Base-by-base conservation (phyloP, 2,888 invertebrate genomes). In the Rhingia rostrata region DNA sequence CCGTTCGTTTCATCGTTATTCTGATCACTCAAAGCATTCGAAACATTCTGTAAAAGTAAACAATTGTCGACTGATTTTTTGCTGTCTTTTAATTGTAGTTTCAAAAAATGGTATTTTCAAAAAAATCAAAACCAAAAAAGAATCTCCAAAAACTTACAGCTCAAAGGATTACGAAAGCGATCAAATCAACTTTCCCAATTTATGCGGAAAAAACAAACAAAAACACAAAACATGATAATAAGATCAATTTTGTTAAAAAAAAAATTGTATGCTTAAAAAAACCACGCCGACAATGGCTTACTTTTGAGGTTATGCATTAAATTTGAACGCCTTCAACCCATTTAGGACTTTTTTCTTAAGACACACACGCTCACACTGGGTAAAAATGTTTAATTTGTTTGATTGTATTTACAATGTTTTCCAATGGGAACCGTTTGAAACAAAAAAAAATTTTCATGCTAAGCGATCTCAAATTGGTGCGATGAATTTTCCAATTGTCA, bases 31-130 rank as follows among this genome's bases (percentile, higher is more conserved):
- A 90, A 86, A 89, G 88, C 88, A 88, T 89, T 88, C 88, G 89
- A 88, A 89, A 89, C 89, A 88, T 90, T 91, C 91, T 91, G 91
- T 88, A 91, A 91, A 91, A 91, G 91, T 90, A 91, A 91, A 91
- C 90, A 91, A 91, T 91, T 91, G 91, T 90, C 91, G 91, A 91
- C 91, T 91, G 90, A 91, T 91, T 90, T 89, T 88, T 89, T 88
- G 89, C 89, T 88, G 86, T 87, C 63, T 75, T 81, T 86, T 86
- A 74, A 22, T 80, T 72, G 22, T 77, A 54, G 58, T 60, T 54
- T 66, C 22, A 22, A 22, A 45, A 64, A 78, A 74, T 74, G 63
- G 56, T 74, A n/a, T 58, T 51, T 58, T 41, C 67, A 6, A 66
- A 41, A 49, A 39, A 37, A 22, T 51, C 12, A 70, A 61, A 43